Evolutionary conservation across 2,113 vertebrate species (phyloP).

Genomic region (Gobius niger): DNA sequence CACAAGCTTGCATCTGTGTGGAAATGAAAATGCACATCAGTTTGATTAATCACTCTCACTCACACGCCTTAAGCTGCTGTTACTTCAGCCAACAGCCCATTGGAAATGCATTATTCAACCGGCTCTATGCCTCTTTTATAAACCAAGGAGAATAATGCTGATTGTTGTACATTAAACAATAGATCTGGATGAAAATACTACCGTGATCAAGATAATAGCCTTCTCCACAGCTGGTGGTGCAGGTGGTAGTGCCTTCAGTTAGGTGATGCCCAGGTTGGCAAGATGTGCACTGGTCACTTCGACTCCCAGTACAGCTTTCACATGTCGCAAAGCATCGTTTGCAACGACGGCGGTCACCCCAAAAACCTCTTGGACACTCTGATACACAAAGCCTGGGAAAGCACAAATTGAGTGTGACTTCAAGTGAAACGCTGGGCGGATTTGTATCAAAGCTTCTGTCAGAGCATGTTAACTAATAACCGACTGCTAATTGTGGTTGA

Average conservation of each 20-base stretch:
- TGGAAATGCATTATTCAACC: constrained; percentile 3
- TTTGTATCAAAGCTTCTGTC: not conserved
- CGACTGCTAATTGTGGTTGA: not conserved
- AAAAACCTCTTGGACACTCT: constrained; percentile 87
- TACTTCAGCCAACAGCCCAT: constrained; percentile 44
- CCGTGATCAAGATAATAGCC: constrained; percentile 87
- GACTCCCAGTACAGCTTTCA: constrained; percentile 87
- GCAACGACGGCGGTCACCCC: constrained; percentile 89
- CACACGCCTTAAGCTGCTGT: constrained; percentile 31
- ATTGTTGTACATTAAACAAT: too few relatives aligned
- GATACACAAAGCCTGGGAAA: constrained; percentile 84
- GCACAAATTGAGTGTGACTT: not conserved
- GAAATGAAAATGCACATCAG: constrained; percentile 54
- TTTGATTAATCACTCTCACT: constrained; percentile 50
- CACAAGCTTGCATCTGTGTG: constrained; percentile 85
- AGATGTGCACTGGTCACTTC: constrained; percentile 87
- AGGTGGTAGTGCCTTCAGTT: constrained; percentile 83
- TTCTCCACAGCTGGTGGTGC: constrained; percentile 84
- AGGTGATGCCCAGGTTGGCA: constrained; percentile 87
- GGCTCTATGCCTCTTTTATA: not conserved
- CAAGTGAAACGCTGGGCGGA: not conserved
- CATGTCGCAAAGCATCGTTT: constrained; percentile 90
- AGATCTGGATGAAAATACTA: constrained; percentile 58
- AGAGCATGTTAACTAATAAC: not conserved
- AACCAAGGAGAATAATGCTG: not conserved